phyloP scores from a whole-genome alignment of 2,888 invertebrate species.

The Acanthosepion lycidas region DNA sequence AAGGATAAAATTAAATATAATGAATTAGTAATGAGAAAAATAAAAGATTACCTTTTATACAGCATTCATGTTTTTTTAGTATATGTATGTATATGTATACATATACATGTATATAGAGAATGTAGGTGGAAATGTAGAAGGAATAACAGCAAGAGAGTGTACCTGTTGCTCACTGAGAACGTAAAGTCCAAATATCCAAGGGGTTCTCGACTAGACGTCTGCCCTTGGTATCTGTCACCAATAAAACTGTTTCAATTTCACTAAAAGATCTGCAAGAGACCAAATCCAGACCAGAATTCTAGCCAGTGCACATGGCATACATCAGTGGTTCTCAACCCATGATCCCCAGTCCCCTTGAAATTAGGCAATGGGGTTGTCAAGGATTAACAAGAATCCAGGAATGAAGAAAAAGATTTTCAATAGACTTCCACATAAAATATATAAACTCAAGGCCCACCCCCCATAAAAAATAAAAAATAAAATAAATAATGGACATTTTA shows the following conservation, averaged over 20 bases:
- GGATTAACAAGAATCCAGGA: background rate
- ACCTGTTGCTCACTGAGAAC: background rate
- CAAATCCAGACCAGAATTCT: constrained; percentile 16
- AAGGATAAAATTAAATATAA: background rate
- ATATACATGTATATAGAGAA: background rate
- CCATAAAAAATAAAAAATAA: background rate
- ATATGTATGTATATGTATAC: background rate
- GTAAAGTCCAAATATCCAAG: constrained; percentile 40
- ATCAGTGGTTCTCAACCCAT: background rate
- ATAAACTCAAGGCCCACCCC: no score
- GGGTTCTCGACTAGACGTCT: constrained; percentile 14
- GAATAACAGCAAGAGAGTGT: background rate
- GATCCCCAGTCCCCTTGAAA: background rate
- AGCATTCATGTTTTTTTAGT: background rate
- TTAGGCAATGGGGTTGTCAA: background rate
- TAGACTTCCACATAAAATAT: no score
- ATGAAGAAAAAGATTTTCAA: background rate
- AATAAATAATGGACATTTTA: background rate
- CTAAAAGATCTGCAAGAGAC: constrained; percentile 41
- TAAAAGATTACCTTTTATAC: background rate
- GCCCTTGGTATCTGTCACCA: constrained; percentile 41
- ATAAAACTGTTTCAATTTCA: constrained; percentile 35
- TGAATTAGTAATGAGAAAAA: background rate
- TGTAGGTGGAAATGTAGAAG: background rate
- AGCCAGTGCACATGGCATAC: constrained; percentile 34